Base-by-base conservation (phyloP, 2,888 invertebrate species). In the Hemithea aestivaria region DNA sequence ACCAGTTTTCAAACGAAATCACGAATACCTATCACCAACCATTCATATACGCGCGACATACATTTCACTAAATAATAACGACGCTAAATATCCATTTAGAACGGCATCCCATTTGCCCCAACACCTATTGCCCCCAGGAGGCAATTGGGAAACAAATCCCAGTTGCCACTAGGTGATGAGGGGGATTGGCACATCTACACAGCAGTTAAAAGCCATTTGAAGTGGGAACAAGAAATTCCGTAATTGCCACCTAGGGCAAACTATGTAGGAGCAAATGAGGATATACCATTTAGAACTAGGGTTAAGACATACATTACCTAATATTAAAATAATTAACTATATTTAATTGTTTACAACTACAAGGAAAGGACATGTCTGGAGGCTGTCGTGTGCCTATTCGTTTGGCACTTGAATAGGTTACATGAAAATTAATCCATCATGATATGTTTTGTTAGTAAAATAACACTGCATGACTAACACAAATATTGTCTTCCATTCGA, bases 11-110 rank as follows among this genome's bases (percentile, higher is more conserved):
- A 59, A 59, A 66, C 62, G 59, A 65, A 66, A 64, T 68, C 65
- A 62, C 68, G 24, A 28, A 31, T 36, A 29, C 31, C 26, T 45
- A 47, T 50, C 61, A 63, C 62, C 61, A 63, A 65, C 71, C 71
- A 71, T 78, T 76, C 81, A 77, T 64, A 78, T 73, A 79, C 77
- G 63, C 67, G 82, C 83, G 83, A 82, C 82, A 80, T 76, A 81
- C 66, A 62, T 67, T 70, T 68, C 64, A 63, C 75, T 75, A 73
- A 70, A 69, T 68, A 58, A 67, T 77, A 77, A 81, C 69, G 71
- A 66, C 60, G 56, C 78, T 80, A 82, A 68, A 72, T 68, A 73
- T 53, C 55, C 61, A 65, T 50, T 53, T 45, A 40, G 36, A 40
- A 46, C 77, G n/a, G n/a, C n/a, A n/a, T n/a, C n/a, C n/a, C n/a